Conservation (phyloP, 2,797 vertebrate species). For the Rhadinocentrus ornatus region DNA sequence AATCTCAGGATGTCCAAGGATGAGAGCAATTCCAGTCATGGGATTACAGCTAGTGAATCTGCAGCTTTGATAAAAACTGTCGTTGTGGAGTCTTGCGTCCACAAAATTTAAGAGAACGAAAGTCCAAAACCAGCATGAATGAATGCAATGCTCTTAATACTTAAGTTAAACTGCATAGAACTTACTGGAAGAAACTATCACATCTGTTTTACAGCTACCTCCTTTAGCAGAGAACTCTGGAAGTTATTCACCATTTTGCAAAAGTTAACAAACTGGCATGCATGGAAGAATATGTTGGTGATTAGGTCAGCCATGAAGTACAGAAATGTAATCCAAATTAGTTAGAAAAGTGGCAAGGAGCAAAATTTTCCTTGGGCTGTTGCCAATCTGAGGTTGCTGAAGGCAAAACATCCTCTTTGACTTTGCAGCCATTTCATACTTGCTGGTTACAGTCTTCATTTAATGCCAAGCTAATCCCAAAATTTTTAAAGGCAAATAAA, state of each 20-base stretch:
- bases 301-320: not conserved
- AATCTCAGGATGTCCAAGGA: not conserved
- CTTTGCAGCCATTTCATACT: not conserved
- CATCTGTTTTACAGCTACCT: not conserved
- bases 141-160: not conserved
- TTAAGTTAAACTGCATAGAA: not conserved
- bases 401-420: not conserved
- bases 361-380: not conserved
- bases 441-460: not conserved
- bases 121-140: not conserved
- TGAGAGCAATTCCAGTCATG: slow-evolving; percentile 3
- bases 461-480: not conserved
- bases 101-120: not conserved
- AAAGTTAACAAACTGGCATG: not conserved
- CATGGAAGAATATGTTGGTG: not conserved
- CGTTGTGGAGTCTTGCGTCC: accelerated
- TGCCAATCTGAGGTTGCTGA: not conserved
- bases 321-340: not conserved
- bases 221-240: not conserved
- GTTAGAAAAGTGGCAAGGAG: not conserved
- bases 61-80: not conserved
- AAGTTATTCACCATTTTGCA: not conserved
- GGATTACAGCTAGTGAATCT: not conserved
- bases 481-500: too few species aligned
- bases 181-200: not conserved